These are phyloP conservation scores for Osmerus mordax DNA, from an alignment of 2,113 vertebrate species.

Conservation along the genomic window DNA sequence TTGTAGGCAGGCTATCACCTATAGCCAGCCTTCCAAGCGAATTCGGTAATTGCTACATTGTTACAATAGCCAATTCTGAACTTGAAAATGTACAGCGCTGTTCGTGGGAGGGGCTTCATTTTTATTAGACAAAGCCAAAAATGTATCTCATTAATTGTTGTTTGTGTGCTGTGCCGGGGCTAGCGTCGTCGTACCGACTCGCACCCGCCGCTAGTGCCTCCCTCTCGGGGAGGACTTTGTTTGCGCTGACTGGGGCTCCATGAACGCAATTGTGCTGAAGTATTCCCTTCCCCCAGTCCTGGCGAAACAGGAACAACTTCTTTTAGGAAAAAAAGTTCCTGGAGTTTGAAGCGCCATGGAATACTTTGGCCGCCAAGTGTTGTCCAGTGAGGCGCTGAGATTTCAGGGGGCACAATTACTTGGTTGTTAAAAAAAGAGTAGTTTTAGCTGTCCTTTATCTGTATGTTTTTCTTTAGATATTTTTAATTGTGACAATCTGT, in stretches of 20 bases:
- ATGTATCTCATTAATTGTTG: conserved; percentile 17
- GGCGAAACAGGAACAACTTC: conserved; percentile 83
- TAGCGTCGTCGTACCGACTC: conserved; percentile 65
- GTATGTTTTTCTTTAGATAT: conserved; percentile 21
- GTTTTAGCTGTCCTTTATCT: conserved; percentile 32
- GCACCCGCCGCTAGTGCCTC: conserved; percentile 65
- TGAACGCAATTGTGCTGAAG: conserved; percentile 72
- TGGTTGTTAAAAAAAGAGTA: conserved; percentile 47
- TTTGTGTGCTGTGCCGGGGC: conserved; percentile 27
- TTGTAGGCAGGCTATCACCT: conserved; percentile 60
- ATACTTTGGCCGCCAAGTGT: conserved; percentile 68
- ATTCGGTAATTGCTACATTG: conserved; percentile 64
- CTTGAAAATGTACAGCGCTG: conserved; percentile 54
- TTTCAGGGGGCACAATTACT: conserved; percentile 52
- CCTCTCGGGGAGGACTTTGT: conserved; percentile 75
- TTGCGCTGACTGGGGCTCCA: conserved; percentile 74
- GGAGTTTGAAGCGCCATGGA: conserved; percentile 77
- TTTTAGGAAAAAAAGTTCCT: conserved; percentile 77
- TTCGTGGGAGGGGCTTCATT: conserved; percentile 28
- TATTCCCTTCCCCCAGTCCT: conserved; percentile 76
- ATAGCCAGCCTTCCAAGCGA: conserved; percentile 46
- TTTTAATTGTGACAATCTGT: conserved; percentile 42
- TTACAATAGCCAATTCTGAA: conserved; percentile 61
- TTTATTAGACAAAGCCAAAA: conserved; percentile 31
- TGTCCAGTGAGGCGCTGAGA: conserved; percentile 71